phyloP scores from a whole-genome alignment of 2,797 vertebrate genomes.

The Champsocephalus esox region DNA sequence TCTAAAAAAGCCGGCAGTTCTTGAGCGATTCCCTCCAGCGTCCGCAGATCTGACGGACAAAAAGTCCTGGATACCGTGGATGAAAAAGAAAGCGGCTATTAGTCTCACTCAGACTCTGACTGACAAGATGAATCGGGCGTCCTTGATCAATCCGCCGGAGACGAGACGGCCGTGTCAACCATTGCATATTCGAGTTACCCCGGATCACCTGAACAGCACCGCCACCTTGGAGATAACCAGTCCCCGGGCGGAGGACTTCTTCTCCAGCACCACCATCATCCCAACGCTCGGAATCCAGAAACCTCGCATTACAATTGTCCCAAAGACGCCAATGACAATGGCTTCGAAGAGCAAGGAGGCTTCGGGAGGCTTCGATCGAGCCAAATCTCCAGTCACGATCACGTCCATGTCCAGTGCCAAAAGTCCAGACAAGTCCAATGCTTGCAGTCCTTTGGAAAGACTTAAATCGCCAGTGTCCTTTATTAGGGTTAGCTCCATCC shows the following conservation, averaged over 20 bases:
- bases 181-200: slow-evolving; percentile 94
- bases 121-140: slow-evolving; percentile 68
- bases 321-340: slow-evolving; percentile 83
- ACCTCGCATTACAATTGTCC: slow-evolving; percentile 95
- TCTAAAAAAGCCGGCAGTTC: slow-evolving; percentile 89
- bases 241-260: slow-evolving; percentile 93
- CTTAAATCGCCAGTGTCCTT: slow-evolving; percentile 91
- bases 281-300: slow-evolving; percentile 94
- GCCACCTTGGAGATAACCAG: slow-evolving; percentile 97
- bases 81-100: slow-evolving; percentile 89
- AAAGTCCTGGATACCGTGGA: slow-evolving; percentile 94
- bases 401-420: slow-evolving; percentile 92
- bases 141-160: slow-evolving; percentile 73
- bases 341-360: slow-evolving; percentile 82
- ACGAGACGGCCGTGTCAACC: slow-evolving; percentile 90
- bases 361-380: slow-evolving; percentile 78
- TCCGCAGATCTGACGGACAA: slow-evolving; percentile 86
- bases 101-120: slow-evolving; percentile 69
- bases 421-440: slow-evolving; percentile 81
- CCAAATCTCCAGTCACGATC: slow-evolving; percentile 94
- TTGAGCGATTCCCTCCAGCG: slow-evolving; percentile 93
- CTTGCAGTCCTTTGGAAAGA: slow-evolving; percentile 70
- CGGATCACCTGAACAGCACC: slow-evolving; percentile 91
- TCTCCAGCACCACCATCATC: slow-evolving; percentile 95
- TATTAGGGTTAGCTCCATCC: slow-evolving; percentile 91